Evolutionary conservation across 37 sponge, comb jelly and placozoan species (phyloP).

Genomic region (Corticium candelabrum): DNA sequence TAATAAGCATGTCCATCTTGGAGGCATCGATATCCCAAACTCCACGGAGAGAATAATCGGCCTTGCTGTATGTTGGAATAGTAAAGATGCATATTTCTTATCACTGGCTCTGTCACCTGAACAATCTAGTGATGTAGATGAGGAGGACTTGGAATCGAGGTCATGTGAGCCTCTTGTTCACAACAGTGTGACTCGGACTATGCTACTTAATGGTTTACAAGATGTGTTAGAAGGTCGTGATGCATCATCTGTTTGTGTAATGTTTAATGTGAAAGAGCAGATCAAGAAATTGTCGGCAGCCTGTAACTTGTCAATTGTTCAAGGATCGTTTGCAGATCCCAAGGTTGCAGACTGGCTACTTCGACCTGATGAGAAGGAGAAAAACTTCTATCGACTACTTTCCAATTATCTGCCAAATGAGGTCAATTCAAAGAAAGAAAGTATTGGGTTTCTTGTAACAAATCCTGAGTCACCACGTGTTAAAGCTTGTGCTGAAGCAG

Average conservation of each 20-base stretch:
- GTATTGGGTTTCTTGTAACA: slow-evolving; percentile 19
- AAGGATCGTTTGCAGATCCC: slow-evolving; percentile 41
- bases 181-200: neutral
- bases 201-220: neutral
- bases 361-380: slow-evolving; percentile 66
- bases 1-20: neutral
- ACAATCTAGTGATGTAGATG: neutral
- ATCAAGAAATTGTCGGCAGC: slow-evolving; percentile 40
- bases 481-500: slow-evolving; percentile 43
- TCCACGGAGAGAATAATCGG: neutral
- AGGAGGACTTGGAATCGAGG: too few species aligned
- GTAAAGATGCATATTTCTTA: slow-evolving; percentile 70
- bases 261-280: slow-evolving; percentile 67
- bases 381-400: slow-evolving; percentile 57
- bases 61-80: slow-evolving; percentile 77
- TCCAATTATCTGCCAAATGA: slow-evolving; percentile 60
- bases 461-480: slow-evolving; percentile 38
- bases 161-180: too few species aligned
- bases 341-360: slow-evolving; percentile 82
- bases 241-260: slow-evolving; percentile 12
- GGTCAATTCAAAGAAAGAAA: neutral
- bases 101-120: neutral
- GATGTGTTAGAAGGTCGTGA: neutral
- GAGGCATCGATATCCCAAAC: neutral
- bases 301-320: slow-evolving; percentile 22